Evolutionary conservation across 2,888 invertebrate genomes (phyloP), one percentile per base, ranked within the genome.

Genomic region (Pachliopta kotzebuea): DNA sequence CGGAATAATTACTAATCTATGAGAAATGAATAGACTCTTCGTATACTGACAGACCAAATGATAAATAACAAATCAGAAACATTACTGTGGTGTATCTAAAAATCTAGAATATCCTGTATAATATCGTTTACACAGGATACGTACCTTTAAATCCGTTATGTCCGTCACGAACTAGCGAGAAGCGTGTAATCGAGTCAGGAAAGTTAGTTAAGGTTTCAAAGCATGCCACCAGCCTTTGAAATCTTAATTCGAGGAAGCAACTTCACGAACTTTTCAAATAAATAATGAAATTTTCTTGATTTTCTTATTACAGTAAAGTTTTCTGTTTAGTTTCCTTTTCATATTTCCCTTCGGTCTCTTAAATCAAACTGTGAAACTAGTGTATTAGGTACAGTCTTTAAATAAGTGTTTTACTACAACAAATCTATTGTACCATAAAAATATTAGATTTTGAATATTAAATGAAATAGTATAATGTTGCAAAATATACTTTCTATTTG

Each of bases 131-230:
- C 18, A 18, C n/a, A n/a, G 11, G 37, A 14, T 45, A 45, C 11
- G n/a, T 45, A 52, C 20, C 21, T 37, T 50, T 52, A n/a, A 31
- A 45, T 56, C 49, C 26, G 21, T 21, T 56, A 62, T 56, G 49
- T 52, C 24, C 56, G 62, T 62, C 62, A 62, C 62, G 62, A 56
- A 62, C 56, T 37, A 62, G 49, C 50, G 4, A 23, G 24, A 31
- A 31, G 31, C 29, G 37, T 62, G 56, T 56, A 62, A 62, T 56
- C 62, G 56, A 56, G 62, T 62, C 56, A 56, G 37, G n/a, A 56
- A 62, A 56, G 62, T 56, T 62, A 62, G 62, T 62, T 56, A 56
- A 62, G 50, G 37, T 56, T 62, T 50, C 37, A 62, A 56, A 62
- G 56, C 56, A 50, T 50, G 21, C 55, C 31, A 23, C 31, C 62